These are phyloP conservation scores for Drosophila leontia DNA, from an alignment of 1,140 invertebrate species.

Conservation along the genomic window DNA sequence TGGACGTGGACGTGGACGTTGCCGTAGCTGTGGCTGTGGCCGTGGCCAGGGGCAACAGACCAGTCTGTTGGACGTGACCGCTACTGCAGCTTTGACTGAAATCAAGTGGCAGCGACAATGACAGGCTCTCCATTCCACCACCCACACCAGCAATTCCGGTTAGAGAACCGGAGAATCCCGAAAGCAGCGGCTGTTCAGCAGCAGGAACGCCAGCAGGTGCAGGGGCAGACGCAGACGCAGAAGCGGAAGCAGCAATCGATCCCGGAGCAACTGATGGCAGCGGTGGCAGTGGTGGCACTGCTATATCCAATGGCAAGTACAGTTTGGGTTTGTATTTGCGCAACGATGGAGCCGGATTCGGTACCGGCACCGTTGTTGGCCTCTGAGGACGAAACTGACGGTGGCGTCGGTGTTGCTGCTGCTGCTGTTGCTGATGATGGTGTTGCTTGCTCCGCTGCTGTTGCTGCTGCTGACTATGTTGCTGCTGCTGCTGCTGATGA, in stretches of 20 bases:
- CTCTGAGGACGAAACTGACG: constrained; percentile 53
- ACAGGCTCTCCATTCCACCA: constrained; percentile 31
- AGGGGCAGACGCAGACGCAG: not conserved
- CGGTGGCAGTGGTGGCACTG: constrained; percentile 57
- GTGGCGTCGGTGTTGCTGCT: constrained; percentile 46
- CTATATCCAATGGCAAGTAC: constrained; percentile 65
- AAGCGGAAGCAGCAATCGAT: constrained; percentile 6
- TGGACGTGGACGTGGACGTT: constrained; percentile 13
- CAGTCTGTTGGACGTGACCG: constrained; percentile 21
- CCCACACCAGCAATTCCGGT: constrained; percentile 23
- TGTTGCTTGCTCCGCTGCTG: constrained; percentile 61
- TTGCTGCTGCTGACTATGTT: constrained; percentile 30
- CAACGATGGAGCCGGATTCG: constrained; percentile 16
- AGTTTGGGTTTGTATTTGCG: constrained; percentile 66
- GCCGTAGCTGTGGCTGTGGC: constrained; percentile 11
- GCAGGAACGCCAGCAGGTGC: constrained; percentile 9
- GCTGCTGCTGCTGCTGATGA: constrained; percentile 22
- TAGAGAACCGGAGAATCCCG: constrained; percentile 6
- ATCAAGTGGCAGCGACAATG: constrained; percentile 51
- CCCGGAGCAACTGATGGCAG: constrained; percentile 21
- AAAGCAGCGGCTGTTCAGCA: constrained; percentile 15
- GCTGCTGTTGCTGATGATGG: constrained; percentile 32
- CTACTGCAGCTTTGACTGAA: constrained; percentile 43
- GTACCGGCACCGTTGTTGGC: constrained; percentile 23
- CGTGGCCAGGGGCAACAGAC: constrained; percentile 16